A percentile compares a stretch with the other conserved stretches of the same genome.
Conservation (phyloP, 2,888 invertebrate species). For the Neuroscelio doddi region DNA sequence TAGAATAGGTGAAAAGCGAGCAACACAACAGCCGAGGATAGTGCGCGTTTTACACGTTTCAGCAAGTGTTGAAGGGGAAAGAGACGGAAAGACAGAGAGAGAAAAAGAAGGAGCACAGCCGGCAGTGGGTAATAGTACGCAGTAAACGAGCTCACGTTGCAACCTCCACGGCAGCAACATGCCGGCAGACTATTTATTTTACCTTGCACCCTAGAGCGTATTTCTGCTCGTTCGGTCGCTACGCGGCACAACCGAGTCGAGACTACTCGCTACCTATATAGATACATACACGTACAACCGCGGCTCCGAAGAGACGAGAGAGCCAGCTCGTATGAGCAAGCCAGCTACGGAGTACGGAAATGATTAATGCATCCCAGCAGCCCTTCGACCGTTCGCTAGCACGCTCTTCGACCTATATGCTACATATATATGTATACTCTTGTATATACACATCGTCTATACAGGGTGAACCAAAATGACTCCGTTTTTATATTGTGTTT, state of each 20-base stretch:
- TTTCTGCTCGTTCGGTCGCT: conserved; percentile 46
- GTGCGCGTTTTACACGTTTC: conserved; percentile 44
- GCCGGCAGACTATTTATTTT: conserved; percentile 51
- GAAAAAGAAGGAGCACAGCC: conserved; percentile 20
- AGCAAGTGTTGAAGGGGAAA: conserved; percentile 40
- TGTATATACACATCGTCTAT: conserved; percentile 12
- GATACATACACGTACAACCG: conserved; percentile 44
- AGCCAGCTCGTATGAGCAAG: conserved; percentile 47
- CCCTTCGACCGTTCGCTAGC: conserved; percentile 51
- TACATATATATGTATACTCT: conserved; percentile 29
- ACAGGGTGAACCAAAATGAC: conserved; percentile 39
- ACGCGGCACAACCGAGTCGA: conserved; percentile 10
- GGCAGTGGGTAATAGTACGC: conserved; percentile 34
- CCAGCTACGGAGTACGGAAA: conserved; percentile 53
- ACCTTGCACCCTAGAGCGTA: conserved; percentile 48
- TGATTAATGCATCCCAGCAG: conserved; percentile 63
- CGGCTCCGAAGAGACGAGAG: conserved; percentile 28
- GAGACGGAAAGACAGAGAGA: conserved; percentile 19
- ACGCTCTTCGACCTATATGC: conserved; percentile 45
- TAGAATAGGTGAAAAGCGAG: conserved; percentile 24
- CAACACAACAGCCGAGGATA: conserved; percentile 35
- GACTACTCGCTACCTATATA: conserved; percentile 33
- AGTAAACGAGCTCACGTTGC: conserved; percentile 29
- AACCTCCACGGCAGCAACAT: conserved; percentile 44
- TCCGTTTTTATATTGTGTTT: too few species aligned